Conservation (phyloP, 2,113 vertebrate genomes). For the Carassius gibelio region DNA sequence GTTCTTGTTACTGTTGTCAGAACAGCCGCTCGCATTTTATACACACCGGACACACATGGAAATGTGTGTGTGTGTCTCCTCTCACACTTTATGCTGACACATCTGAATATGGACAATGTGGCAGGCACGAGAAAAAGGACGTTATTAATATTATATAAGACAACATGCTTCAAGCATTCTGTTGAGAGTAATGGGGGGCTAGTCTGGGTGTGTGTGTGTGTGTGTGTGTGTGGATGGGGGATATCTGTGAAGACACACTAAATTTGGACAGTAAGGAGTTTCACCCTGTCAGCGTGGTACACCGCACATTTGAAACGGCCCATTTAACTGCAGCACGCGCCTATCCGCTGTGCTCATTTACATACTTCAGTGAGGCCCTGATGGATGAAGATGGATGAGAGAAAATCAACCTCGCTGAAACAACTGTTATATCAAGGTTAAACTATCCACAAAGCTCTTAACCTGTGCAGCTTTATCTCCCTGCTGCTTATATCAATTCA, state of each 20-base stretch:
- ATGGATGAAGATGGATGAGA: conserved; percentile 95
- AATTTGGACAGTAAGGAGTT: conserved; percentile 85
- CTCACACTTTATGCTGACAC: conserved; percentile 49
- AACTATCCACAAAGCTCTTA: conserved; percentile 85
- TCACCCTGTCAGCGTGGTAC: conserved; percentile 81
- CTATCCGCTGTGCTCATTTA: conserved; percentile 85
- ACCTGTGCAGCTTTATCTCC: conserved; percentile 80
- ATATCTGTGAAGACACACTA: conserved; percentile 75
- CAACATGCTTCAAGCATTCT: conserved; percentile 63
- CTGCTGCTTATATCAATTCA: conserved; percentile 78
- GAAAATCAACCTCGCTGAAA: conserved; percentile 91
- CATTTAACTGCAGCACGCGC: conserved; percentile 87
- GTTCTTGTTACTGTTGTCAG: not conserved
- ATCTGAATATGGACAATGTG: conserved; percentile 34
- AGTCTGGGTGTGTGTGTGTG: not conserved
- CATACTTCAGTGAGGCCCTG: conserved; percentile 87
- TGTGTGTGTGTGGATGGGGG: conserved; percentile 1
- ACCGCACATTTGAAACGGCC: conserved; percentile 84
- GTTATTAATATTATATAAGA: conserved; percentile 61
- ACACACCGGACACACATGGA: conserved; percentile 29
- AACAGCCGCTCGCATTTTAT: not conserved
- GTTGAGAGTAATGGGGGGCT: conserved; percentile 61
- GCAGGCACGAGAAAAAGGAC: not conserved
- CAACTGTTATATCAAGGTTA: conserved; percentile 98
- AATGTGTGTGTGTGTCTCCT: not conserved